A percentile compares a stretch with the other conserved stretches of the same genome.
phyloP scores from a whole-genome alignment of 2,797 vertebrate species.

The Acanthurus tractus region DNA sequence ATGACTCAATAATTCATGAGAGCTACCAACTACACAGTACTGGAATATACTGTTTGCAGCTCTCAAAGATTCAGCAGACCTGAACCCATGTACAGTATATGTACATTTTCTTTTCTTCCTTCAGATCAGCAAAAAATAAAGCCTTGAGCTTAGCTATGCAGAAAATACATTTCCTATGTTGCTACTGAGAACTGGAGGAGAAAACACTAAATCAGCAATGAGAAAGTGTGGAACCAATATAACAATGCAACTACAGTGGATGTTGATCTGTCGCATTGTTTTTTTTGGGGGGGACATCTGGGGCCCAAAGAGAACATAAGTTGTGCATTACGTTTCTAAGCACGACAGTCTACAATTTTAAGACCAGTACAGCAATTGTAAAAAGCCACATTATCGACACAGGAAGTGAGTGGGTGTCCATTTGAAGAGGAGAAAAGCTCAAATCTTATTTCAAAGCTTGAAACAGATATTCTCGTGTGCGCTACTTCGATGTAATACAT shows the following conservation, averaged over 20 bases:
- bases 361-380: constrained; percentile 15
- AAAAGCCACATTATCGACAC: constrained; percentile 50
- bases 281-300: background rate
- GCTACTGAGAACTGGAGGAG: constrained; percentile 21
- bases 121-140: constrained; percentile 42
- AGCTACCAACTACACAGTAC: constrained; percentile 58
- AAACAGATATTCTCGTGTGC: background rate
- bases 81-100: background rate
- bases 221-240: background rate
- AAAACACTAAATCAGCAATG: constrained; percentile 17
- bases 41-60: constrained; percentile 18
- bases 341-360: constrained; percentile 2
- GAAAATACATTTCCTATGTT: constrained; percentile 40
- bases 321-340: background rate
- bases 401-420: constrained; percentile 65
- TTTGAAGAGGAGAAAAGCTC: constrained; percentile 24
- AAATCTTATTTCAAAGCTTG: constrained; percentile 11
- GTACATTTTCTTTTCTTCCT: constrained; percentile 39
- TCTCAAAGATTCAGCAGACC: constrained; percentile 12
- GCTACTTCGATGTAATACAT: background rate
- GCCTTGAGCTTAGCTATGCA: constrained; percentile 36
- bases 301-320: background rate
- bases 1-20: constrained; percentile 75
- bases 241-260: background rate
- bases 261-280: background rate